Base-by-base conservation (phyloP, 23 tunicate genomes). In the Trididemnum clinides region DNA sequence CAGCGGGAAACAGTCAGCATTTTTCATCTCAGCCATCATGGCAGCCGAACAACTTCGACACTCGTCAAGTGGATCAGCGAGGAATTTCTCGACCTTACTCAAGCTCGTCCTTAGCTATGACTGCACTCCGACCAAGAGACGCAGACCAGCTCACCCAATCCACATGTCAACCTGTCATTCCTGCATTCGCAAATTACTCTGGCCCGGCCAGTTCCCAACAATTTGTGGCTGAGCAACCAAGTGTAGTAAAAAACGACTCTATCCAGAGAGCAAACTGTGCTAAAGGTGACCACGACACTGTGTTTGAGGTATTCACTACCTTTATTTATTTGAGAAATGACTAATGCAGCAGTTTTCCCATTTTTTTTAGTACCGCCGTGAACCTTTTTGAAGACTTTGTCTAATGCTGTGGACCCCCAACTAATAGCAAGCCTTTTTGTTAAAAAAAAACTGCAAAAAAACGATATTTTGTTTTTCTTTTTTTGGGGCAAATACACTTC, bases 151-250 rank as follows among this genome's bases (percentile, higher is more conserved):
- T 12, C 27, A 27, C 21, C 19, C 70, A 84, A 28, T 38, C 78
- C 19, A 21, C 30, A 25, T 32, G 28, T 26, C 39, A 32, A 37
- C 87, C 80, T 22, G 77, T 50, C 28, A 84, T 80, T 20, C 87
- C 87, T 1, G 87, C 87, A 25, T 84, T 84, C 31, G 87, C 87
- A 10, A 50, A 63, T 3, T 84, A 84, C 33, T 20, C 79, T 28
- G 78, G 69, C 49, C 87, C 87, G 23, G 80, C 50, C 30, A 39
- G 38, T 33, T 65, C 80, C 27, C 80, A 70, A 0, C 34, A 84
- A 27, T n/a, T 74, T 20, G 23, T n/a, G 25, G 3, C 66, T 15
- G 66, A n/a, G 3, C 20, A 59, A 28, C 25, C 66, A 10, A 59
- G 27, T 3, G 25, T 3, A 59, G 27, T n/a, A 10, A 15, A n/a